Evolutionary conservation across 2,888 invertebrate genomes (phyloP), one percentile per base, ranked within the genome.

Genomic region (Stramonita haemastoma): DNA sequence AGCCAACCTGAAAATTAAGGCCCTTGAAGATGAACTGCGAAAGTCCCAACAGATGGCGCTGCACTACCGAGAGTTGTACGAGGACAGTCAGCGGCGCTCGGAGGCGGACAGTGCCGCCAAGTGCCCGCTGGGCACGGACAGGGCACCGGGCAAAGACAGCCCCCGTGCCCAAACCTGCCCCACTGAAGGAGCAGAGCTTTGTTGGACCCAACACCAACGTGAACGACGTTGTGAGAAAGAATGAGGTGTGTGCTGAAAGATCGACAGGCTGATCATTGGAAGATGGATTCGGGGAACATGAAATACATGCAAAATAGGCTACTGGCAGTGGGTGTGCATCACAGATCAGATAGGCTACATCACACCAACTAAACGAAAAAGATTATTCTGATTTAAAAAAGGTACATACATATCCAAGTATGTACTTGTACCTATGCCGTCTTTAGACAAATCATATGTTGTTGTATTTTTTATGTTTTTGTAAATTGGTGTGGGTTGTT

Each of bases 181-280:
- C 84, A 2, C 29, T 89, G n/a, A 66, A 36, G 56, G 89, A 89
- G 66, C 89, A 89, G 46, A 85, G 85, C 32, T 89, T 89, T 29
- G 66, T 89, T 56, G 84, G 89, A 0, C 89, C 89, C 29, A 85
- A 70, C 56, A 89, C 89, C 4, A 89, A 46, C 22, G 73, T 89
- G 22, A 89, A 89, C 46, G 89, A 89, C 26, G 85, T 89, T 1
- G 85, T 89, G 17, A 81, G 89, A 46, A 89, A 89, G 29, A 89
- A 84, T 70, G 89, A 89, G 89, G 89, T 89, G 8, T 6, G 46
- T 36, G n/a, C 11, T 34, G 2, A 79, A 32, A 79, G 79, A 32
- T 77, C 8, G 0, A 36, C 32, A 34, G 32, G 22, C 6, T 36
- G 34, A 26, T 13, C n/a, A n/a, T 8, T 46, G 46, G 46, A 46